Evolutionary conservation across 2,113 vertebrate species (phyloP), one percentile per base, ranked within the genome.

Genomic region (Dasyprocta punctata): DNA sequence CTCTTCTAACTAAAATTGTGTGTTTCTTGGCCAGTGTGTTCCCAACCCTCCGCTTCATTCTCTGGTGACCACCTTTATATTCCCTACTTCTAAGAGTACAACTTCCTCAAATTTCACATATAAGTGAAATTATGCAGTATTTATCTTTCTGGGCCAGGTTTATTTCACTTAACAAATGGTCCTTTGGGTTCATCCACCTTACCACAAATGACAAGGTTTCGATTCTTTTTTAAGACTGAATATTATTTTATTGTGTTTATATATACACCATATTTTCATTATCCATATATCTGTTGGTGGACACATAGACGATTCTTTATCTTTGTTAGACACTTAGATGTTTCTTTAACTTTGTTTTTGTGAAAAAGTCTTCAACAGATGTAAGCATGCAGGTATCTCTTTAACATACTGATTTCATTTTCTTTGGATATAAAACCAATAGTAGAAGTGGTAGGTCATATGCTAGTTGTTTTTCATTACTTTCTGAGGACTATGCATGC

Each of bases 1-100:
- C 49, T 16, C 16, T 86, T 58, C 44, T 92, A 71, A 52, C 19
- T 24, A 36, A 69, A 87, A 52, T 26, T 58, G 19, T 52, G 17
- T 52, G 13, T 26, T 16, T 28, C 60, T 60, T 67, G 17, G 12
- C 24, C 10, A 87, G 56, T 4, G 75, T 41, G 26, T 80, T 9
- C 0, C 5, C 20, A 84, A 19, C 9, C 22, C 8, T 82, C 41
- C 7, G 13, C 5, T 2, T 2, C 26, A 52, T 41, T 0, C 20
- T 65, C 63, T 52, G 30, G 20, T 73, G 26, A 41, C 14, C 14
- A 56, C n/a, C 22, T 75, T 81, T 63, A 38, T 11, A 28, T 9
- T 54, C 36, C 30, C 38, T 49, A 36, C 3, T 75, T 67, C 16
- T n/a, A 5, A 28, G 26, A 17, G 44, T 41, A 33, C 14, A 6